Base-by-base conservation (phyloP, 1,140 invertebrate genomes). In the Drepana arcuata region DNA sequence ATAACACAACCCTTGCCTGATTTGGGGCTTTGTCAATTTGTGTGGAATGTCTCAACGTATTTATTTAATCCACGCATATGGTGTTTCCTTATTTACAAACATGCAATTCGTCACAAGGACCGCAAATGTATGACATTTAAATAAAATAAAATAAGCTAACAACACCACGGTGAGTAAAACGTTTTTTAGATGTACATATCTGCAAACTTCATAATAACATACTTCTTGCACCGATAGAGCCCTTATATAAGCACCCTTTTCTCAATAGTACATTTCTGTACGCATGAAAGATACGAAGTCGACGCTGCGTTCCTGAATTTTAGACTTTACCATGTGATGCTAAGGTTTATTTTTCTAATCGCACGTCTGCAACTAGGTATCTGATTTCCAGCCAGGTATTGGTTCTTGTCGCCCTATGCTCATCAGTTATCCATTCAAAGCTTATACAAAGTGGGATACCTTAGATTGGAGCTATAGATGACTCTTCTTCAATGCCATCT, bases 171-270 rank as follows among this genome's bases (percentile, higher is more conserved):
- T n/a, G n/a, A n/a, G n/a, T n/a, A n/a, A n/a, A n/a, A n/a, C n/a
- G n/a, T n/a, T n/a, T n/a, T n/a, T n/a, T n/a, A n/a, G n/a, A n/a
- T n/a, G n/a, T n/a, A n/a, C n/a, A n/a, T n/a, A n/a, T n/a, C n/a
- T n/a, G n/a, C n/a, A n/a, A n/a, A 72, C 57, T 74, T 74, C 63
- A 71, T 71, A 67, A 73, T 67, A 74, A 65, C 61, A 66, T 63
- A 67, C 63, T 77, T 77, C 70, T 70, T 73, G 65, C 67, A 70
- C 55, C 72, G 65, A 68, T 78, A 71, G 69, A 73, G 58, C 53
- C 44, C 59, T 71, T 69, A 72, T 73, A 70, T 64, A 56, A 67
- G 58, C 58, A 61, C 62, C 68, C 63, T 75, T 69, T 67, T 67
- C 58, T 70, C 63, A 59, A 65, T 69, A 69, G 60, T 56, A 55